Percentiles rank a stretch among this genome's conserved stretches.
Conservation (phyloP, 2,888 invertebrate species). For the Sceliomorpha sp. region DNA sequence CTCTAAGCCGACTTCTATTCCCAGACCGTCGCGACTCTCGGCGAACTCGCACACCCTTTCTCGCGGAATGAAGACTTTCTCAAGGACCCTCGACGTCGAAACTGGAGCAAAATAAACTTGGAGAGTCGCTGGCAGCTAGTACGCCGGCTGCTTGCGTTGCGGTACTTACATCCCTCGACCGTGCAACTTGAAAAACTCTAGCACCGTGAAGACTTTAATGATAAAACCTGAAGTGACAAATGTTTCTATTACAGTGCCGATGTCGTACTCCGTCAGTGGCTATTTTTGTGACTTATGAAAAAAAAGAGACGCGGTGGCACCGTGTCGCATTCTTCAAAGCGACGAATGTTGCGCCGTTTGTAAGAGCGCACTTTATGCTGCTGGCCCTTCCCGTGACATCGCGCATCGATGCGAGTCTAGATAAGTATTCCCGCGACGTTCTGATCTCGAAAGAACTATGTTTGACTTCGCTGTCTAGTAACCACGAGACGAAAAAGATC, state of each 20-base stretch:
- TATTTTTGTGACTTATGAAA: conserved; percentile 2
- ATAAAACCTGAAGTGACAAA: too few species aligned
- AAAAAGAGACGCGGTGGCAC: too few species aligned
- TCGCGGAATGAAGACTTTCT: conserved; percentile 55
- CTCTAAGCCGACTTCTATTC: conserved; percentile 40
- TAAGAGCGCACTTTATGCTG: too few species aligned
- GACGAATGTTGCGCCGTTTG: too few species aligned
- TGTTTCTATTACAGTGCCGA: too few species aligned
- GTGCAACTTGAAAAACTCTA: conserved; percentile 1
- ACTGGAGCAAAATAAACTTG: conserved; percentile 68
- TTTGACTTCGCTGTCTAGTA: conserved; percentile 43
- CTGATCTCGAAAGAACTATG: conserved; percentile 35
- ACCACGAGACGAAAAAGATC: conserved; percentile 37
- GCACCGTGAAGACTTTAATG: background rate
- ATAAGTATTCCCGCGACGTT: conserved; percentile 29
- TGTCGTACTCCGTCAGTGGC: too few species aligned
- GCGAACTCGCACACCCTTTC: conserved; percentile 39
- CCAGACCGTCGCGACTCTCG: conserved; percentile 50
- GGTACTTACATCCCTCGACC: conserved; percentile 9
- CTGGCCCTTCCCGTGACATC: conserved; percentile 16
- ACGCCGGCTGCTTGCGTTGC: background rate
- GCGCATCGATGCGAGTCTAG: conserved; percentile 17
- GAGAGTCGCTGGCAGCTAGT: conserved; percentile 15
- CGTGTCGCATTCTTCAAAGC: too few species aligned
- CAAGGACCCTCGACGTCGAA: conserved; percentile 64